Evolutionary conservation across 2,888 invertebrate genomes (phyloP).

Genomic region (Ceratothoa steindachneri): DNA sequence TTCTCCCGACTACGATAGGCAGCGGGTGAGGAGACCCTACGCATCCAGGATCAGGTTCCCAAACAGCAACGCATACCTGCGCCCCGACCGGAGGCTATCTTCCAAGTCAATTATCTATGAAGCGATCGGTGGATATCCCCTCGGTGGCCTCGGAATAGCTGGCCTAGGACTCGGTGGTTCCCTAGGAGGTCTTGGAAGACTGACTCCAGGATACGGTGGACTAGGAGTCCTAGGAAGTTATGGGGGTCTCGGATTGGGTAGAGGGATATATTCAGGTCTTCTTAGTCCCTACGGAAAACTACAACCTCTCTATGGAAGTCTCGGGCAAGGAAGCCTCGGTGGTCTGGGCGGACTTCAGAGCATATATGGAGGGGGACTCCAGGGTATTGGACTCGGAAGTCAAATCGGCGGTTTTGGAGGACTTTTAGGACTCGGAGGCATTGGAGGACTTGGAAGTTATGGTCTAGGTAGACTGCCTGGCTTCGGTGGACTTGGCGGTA

Average conservation of each 20-base stretch:
- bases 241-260: too few species aligned
- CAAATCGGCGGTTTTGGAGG: not conserved
- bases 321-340: too few species aligned
- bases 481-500: not conserved
- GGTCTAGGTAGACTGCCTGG: not conserved
- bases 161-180: not conserved
- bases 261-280: too few species aligned
- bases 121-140: not conserved
- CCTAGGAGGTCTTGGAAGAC: not conserved
- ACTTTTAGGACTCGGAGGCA: not conserved
- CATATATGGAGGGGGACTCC: too few species aligned
- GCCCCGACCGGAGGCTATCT: not conserved
- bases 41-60: not conserved
- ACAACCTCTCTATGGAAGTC: too few species aligned
- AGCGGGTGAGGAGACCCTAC: not conserved
- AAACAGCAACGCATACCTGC: not conserved
- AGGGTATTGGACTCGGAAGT: not conserved
- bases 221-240: too few species aligned
- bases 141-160: not conserved
- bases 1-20: not conserved
- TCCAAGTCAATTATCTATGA: not conserved
- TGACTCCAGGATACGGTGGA: too few species aligned
- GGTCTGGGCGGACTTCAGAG: not conserved
- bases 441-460: not conserved
- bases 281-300: too few species aligned